These are phyloP conservation scores for Riptortus pedestris DNA, from an alignment of 1,140 invertebrate species.

Conservation along the genomic window DNA sequence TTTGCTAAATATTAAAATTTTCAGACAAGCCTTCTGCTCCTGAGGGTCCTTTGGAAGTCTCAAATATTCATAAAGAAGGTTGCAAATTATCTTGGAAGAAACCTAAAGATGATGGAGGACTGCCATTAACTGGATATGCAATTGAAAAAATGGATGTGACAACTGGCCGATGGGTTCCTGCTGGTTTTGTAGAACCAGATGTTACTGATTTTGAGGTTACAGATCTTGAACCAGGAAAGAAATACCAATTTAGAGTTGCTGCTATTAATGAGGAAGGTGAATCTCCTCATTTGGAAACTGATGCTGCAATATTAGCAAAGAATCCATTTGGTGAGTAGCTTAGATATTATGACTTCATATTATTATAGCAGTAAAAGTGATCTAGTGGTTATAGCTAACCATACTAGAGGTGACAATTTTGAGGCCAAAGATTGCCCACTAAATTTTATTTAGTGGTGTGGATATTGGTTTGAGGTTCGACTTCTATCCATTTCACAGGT, in stretches of 20 bases:
- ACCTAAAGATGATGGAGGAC: slow-evolving; percentile 87
- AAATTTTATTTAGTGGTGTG: no score
- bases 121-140: slow-evolving; percentile 79
- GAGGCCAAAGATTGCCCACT: no score
- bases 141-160: slow-evolving; percentile 86
- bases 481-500: no score
- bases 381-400: no score
- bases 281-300: slow-evolving; percentile 82
- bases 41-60: slow-evolving; percentile 85
- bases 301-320: slow-evolving; percentile 77
- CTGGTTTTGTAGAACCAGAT: slow-evolving; percentile 74
- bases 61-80: slow-evolving; percentile 86
- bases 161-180: slow-evolving; percentile 79
- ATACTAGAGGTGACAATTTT: no score
- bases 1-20: slow-evolving; percentile 25
- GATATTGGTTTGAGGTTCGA: no score
- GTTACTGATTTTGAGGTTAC: slow-evolving; percentile 77
- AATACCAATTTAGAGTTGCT: slow-evolving; percentile 90
- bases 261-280: slow-evolving; percentile 93
- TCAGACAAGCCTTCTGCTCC: slow-evolving; percentile 87
- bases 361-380: no score
- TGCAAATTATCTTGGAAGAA: slow-evolving; percentile 92
- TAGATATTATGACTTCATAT: no score
- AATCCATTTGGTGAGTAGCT: slow-evolving; percentile 73
- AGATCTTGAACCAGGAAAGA: slow-evolving; percentile 80